Evolutionary conservation across 1,140 invertebrate species (phyloP), one percentile per base, ranked within the genome.

Genomic region (Ylistrum balloti): DNA sequence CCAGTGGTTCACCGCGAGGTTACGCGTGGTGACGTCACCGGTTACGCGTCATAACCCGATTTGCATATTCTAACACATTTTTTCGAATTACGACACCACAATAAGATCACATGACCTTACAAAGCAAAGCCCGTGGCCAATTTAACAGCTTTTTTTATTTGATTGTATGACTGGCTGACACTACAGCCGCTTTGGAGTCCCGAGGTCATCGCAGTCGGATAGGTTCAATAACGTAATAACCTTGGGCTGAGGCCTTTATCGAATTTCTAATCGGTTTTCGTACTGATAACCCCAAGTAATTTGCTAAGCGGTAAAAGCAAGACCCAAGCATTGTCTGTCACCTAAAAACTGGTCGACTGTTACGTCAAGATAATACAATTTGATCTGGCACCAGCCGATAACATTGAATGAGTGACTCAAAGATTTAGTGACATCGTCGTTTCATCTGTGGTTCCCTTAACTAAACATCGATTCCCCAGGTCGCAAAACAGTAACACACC

Each of bases 291-390:
- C 56, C 13, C 22, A 1, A 74, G 56, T 74, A 74, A 74, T 74
- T 74, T 74, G 56, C 56, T 74, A 74, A 74, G 56, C 56, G 56
- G 56, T 74, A 74, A 74, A 74, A 74, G 56, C 56, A 74, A 74
- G 56, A 28, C 56, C n/a, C 22, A 74, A 74, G 56, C 56, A 74
- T 74, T 74, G 56, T 74, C 56, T 74, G 56, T 74, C 56, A 74
- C 56, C 56, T 74, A 74, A 74, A 74, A 74, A 74, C 56, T 74
- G 56, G 22, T 74, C 56, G 56, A 74, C 56, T 74, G 56, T 74
- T 74, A 74, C 56, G 56, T 17, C n/a, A 74, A n/a, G 56, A 74
- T 74, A 74, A 74, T 74, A 28, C 17, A 28, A 74, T 74, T 74
- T 74, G 56, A 74, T 74, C 56, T 74, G 56, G 56, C 56, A 74